Evolutionary conservation across 1,140 invertebrate species (phyloP), one percentile per base, ranked within the genome.

Genomic region (Babylonia areolata): DNA sequence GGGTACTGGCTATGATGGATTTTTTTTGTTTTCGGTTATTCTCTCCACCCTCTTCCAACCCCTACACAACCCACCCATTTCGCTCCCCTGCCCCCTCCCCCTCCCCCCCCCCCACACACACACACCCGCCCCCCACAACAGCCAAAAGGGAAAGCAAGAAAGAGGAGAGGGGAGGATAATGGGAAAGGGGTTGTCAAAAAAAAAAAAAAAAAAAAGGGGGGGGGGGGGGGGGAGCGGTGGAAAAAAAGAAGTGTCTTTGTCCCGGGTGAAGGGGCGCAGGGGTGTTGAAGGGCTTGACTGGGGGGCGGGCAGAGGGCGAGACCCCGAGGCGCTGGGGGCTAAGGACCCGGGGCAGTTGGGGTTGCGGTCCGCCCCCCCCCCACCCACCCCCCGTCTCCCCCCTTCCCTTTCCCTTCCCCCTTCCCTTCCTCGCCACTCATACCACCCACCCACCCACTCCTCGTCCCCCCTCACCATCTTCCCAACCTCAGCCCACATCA

Each of bases 251-350:
- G 75, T 77, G 75, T 77, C 75, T 77, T 77, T 77, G 75, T 77
- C 75, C 75, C 75, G 58, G 28, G 5, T 20, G 37, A 40, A 40
- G 35, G 15, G 28, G 33, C 11, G 71, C n/a, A 9, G 15, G 31
- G 71, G 71, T 73, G 71, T 73, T 77, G 75, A 77, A 77, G 75
- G 23, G 75, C 37, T 77, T 77, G 75, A 77, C 75, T 77, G 28
- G 35, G 71, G n/a, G 75, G 37, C 15, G 37, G 75, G 75, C 37
- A 40, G 75, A 37, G 73, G 75, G 75, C 37, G 75, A 40, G 75
- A 37, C 58, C 58, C 58, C 37, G 33, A 37, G 75, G 75, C 37
- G 17, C 15, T 11, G 75, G 37, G 75, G 75, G 37, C 40, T 40
- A 77, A 37, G 75, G 75, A 37, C 75, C 39, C 6, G 75, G 75